phyloP scores from a whole-genome alignment of 1,140 invertebrate genomes.

The Aphelenchoides fujianensis region DNA sequence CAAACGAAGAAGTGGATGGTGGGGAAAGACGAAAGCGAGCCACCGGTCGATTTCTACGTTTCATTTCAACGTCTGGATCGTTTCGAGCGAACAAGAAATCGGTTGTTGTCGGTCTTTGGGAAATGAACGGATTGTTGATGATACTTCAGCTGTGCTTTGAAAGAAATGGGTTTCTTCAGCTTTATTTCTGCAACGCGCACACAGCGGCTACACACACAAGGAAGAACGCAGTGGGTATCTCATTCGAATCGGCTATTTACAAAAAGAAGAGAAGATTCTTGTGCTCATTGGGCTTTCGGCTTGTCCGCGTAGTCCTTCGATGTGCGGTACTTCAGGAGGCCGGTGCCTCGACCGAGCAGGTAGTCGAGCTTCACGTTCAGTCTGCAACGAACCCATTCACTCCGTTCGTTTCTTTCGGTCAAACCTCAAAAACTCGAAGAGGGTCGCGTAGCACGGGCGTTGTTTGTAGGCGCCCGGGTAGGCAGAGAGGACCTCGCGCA shows the following conservation, averaged over 20 bases:
- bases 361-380: conserved; percentile 44
- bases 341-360: conserved; percentile 49
- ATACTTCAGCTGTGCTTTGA: no score
- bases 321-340: conserved; percentile 40
- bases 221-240: no score
- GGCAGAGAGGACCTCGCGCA: conserved; percentile 40
- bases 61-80: no score
- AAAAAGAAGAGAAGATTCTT: not conserved
- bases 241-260: conserved; percentile 1
- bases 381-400: conserved; percentile 5
- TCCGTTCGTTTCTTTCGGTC: not conserved
- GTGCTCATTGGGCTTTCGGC: not conserved
- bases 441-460: not conserved
- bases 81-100: no score
- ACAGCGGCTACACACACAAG: no score
- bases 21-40: no score
- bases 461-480: conserved; percentile 48
- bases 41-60: no score
- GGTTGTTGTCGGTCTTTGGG: no score
- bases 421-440: conserved; percentile 13
- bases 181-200: no score
- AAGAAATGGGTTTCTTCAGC: no score
- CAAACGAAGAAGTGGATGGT: no score
- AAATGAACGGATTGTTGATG: no score
- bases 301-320: conserved; percentile 22